phyloP scores from a whole-genome alignment of 1,140 invertebrate species.

The Papilio glaucus region DNA sequence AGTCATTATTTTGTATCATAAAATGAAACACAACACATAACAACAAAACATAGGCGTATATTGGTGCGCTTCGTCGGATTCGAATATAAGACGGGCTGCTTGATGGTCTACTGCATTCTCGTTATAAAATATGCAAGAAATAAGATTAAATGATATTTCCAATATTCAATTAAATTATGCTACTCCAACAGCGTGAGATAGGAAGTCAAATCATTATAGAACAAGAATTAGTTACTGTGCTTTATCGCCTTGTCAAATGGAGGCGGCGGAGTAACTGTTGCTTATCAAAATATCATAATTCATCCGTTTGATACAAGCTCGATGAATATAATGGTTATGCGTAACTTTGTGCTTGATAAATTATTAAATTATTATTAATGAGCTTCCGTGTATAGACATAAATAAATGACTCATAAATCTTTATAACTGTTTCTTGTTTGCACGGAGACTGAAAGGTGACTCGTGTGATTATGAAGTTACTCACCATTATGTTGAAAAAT shows the following conservation, averaged over 20 bases:
- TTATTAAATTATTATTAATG: background rate
- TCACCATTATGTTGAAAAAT: too few relatives aligned
- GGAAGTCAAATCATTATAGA: slow-evolving; percentile 12
- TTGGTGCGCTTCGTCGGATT: too few relatives aligned
- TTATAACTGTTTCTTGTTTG: background rate
- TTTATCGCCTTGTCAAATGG: slow-evolving; percentile 17
- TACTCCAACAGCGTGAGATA: background rate
- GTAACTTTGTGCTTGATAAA: slow-evolving; percentile 18
- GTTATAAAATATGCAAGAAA: background rate
- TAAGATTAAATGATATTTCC: background rate
- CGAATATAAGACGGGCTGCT: too few relatives aligned
- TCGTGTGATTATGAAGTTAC: background rate
- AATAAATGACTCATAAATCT: background rate
- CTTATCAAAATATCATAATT: slow-evolving; percentile 35
- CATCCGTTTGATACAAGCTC: background rate
- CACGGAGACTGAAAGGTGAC: too few relatives aligned
- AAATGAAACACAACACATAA: too few relatives aligned
- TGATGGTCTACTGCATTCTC: too few relatives aligned
- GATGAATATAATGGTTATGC: slow-evolving; percentile 21
- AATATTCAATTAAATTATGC: slow-evolving; percentile 2
- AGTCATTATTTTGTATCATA: too few relatives aligned
- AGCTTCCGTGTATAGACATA: background rate
- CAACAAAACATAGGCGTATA: too few relatives aligned
- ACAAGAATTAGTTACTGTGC: background rate
- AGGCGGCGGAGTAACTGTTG: slow-evolving; percentile 22